phyloP scores from a whole-genome alignment of 2,113 vertebrate species.

The Platanista minor region DNA sequence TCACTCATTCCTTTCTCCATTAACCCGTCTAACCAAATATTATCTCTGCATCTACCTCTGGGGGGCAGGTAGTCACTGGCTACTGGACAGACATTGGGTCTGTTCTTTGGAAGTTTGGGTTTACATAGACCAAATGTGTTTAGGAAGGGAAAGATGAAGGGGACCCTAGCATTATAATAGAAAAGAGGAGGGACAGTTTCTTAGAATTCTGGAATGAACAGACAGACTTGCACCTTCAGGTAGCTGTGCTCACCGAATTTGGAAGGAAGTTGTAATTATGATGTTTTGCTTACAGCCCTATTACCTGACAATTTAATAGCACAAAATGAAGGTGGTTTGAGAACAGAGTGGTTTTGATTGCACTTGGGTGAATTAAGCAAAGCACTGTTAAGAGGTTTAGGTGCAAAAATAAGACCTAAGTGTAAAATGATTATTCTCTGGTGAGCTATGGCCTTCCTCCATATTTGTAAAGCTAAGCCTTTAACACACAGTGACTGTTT shows the following conservation, averaged over 20 bases:
- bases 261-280: neutral
- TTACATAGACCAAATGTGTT: neutral
- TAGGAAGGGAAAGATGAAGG: neutral
- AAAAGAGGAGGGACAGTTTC: neutral
- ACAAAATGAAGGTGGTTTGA: slow-evolving; percentile 6
- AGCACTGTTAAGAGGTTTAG: neutral
- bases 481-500: neutral
- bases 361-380: slow-evolving; percentile 34
- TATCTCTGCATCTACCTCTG: neutral
- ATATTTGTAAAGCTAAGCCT: neutral
- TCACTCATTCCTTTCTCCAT: neutral
- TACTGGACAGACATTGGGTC: neutral
- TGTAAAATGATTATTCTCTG: neutral
- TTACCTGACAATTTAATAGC: slow-evolving; percentile 60
- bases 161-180: neutral
- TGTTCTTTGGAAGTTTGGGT: neutral
- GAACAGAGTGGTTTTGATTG: slow-evolving; percentile 45
- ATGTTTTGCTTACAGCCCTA: slow-evolving; percentile 16
- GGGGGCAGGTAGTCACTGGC: neutral
- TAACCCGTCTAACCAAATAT: neutral
- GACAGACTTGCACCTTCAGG: neutral
- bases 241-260: neutral
- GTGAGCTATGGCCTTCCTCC: neutral
- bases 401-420: neutral
- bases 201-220: neutral